Evolutionary conservation across 2,888 invertebrate genomes (phyloP).

Genomic region (Halictus quadricinctus): DNA sequence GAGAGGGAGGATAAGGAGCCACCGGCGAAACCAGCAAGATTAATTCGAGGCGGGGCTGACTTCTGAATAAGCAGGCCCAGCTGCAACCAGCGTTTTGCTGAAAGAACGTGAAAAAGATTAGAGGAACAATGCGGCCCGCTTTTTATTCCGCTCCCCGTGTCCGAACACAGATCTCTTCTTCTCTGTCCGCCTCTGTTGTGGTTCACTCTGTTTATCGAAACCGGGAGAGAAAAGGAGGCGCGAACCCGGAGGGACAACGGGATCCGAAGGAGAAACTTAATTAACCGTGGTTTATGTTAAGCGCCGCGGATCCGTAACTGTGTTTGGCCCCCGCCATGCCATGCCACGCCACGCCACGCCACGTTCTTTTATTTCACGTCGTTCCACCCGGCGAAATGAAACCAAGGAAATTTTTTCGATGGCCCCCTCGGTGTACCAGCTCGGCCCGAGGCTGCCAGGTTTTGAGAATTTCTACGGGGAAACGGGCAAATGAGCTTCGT

Average conservation of each 20-base stretch:
- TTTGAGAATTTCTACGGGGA: conserved; percentile 5
- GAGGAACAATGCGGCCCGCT: conserved; percentile 33
- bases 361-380: conserved; percentile 4
- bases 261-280: conserved; percentile 16
- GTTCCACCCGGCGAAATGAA: conserved; percentile 11
- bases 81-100: conserved; percentile 35
- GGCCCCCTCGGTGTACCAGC: not conserved
- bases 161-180: conserved; percentile 21
- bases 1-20: conserved; percentile 45
- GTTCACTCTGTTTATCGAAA: not conserved
- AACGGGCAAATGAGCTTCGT: conserved; percentile 13
- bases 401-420: conserved; percentile 13
- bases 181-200: not conserved
- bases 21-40: conserved; percentile 44
- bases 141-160: conserved; percentile 22
- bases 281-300: conserved; percentile 22
- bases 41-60: conserved; percentile 49
- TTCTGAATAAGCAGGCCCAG: conserved; percentile 51
- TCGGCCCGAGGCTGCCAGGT: conserved; percentile 8
- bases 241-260: not conserved
- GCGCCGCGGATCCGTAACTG: conserved; percentile 8
- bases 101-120: conserved; percentile 54
- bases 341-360: not conserved
- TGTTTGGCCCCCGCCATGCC: not conserved
- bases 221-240: not conserved